Evolutionary conservation across 2,888 invertebrate genomes (phyloP).

Genomic region (Reticulitermes lucifugus): DNA sequence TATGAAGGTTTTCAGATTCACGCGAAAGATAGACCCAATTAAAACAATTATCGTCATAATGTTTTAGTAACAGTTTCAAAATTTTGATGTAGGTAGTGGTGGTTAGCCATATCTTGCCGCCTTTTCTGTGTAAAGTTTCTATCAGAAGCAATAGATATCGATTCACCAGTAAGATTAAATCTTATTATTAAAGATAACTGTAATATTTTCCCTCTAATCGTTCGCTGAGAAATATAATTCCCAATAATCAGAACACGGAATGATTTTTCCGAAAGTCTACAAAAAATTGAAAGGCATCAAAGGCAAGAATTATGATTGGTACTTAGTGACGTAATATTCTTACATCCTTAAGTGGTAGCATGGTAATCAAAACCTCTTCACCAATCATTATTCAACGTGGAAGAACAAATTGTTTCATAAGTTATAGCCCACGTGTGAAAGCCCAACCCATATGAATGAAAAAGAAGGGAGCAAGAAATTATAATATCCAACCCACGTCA

Average conservation of each 20-base stretch:
- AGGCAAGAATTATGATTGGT: not conserved
- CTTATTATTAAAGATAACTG: not conserved
- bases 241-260: no score
- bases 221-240: no score
- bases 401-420: slow-evolving; percentile 33
- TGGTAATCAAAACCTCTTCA: slow-evolving; percentile 13
- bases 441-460: not conserved
- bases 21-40: no score
- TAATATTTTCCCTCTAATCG: no score
- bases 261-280: no score
- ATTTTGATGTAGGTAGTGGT: not conserved
- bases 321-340: not conserved
- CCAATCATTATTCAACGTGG: slow-evolving; percentile 18
- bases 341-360: not conserved
- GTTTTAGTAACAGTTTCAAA: not conserved
- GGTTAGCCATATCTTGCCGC: not conserved
- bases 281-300: not conserved
- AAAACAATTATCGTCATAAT: not conserved
- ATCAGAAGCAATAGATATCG: not conserved
- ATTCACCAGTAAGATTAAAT: not conserved
- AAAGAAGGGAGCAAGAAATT: not conserved
- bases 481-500: not conserved
- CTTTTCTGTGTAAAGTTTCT: not conserved
- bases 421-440: slow-evolving; percentile 14
- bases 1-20: no score